Percentiles rank a stretch among this genome's conserved stretches.
Evolutionary conservation across 2,113 vertebrate species (phyloP).

Genomic region (Oryzias celebensis): DNA sequence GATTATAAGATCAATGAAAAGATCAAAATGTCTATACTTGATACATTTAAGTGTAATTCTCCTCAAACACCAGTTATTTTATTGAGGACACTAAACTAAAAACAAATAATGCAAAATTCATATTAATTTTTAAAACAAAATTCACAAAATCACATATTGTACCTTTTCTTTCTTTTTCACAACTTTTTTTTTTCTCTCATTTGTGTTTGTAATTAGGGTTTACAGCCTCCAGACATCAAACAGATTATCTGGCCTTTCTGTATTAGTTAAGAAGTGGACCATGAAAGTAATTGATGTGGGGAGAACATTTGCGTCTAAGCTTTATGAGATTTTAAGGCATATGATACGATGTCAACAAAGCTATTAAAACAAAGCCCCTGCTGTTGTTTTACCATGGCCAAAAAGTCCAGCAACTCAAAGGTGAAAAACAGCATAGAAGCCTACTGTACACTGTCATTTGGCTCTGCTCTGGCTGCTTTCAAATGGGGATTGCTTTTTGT

Average conservation of each 20-base stretch:
- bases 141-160: constrained; percentile 36
- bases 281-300: constrained; percentile 80
- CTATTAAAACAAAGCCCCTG: constrained; percentile 71
- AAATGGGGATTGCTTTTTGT: constrained; percentile 25
- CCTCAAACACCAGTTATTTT: constrained; percentile 40
- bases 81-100: constrained; percentile 33
- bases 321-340: constrained; percentile 72
- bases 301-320: constrained; percentile 79
- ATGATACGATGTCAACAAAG: constrained; percentile 72
- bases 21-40: constrained; percentile 44
- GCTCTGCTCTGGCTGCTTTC: constrained; percentile 20
- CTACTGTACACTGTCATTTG: constrained; percentile 4
- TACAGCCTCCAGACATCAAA: constrained; percentile 68
- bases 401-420: constrained; percentile 48
- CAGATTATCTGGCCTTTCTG: constrained; percentile 77
- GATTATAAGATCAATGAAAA: constrained; percentile 38
- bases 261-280: constrained; percentile 74
- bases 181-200: constrained; percentile 66
- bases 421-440: constrained; percentile 23
- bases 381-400: constrained; percentile 61
- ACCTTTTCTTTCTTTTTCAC: constrained; percentile 44
- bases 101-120: constrained; percentile 48
- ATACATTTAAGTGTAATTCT: constrained; percentile 25
- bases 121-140: constrained; percentile 52
- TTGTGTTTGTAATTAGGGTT: constrained; percentile 78